Base-by-base conservation (phyloP, 1,140 invertebrate genomes). In the Rhopalosiphum maidis region DNA sequence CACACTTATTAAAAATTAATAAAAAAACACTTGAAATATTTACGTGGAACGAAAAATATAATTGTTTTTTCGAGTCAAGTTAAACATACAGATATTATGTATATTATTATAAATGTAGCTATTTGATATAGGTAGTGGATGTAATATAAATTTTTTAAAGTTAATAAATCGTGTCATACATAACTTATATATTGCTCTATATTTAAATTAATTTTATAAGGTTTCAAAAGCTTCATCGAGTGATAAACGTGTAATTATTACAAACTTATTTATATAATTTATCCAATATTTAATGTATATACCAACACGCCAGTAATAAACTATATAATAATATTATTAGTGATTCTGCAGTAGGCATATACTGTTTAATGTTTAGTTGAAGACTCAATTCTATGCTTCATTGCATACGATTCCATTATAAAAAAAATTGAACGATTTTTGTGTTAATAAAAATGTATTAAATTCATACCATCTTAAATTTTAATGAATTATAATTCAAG, bases 381-480 rank as follows among this genome's bases (percentile, higher is more conserved):
- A 83, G 23, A 87, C 41, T 87, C 22, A 41, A 87, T 86, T 86
- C 37, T 23, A 86, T 41, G 85, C 43, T 30, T 87, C 43, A 30
- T 87, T 87, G 43, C 85, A 87, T 46, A 30, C 43, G 23, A 83
- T 87, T 46, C 15, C 9, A 46, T 46, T 87, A 87, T n/a, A 46
- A 87, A 46, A 87, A 87, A 30, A 87, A 43, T 48, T 15, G 25
- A 87, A 87, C 23, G 82, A 22, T 83, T 83, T 83, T 83, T 83
- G 8, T 22, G 21, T 22, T 37, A 30, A 41, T 83, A 83, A 35
- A 83, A 86, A 86, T 41, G 15, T 46, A 30, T 86, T 86, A 46
- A 46, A 87, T 88, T 35, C 30, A 51, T 88, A 1, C 85, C 11
- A 46, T 25, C 23, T 30, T 18, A 46, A 46, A 30, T 46, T 41